Percentiles rank a stretch among this genome's conserved stretches.
Conservation (phyloP, 1,140 invertebrate species). For the Zaprionus lachaisei region DNA sequence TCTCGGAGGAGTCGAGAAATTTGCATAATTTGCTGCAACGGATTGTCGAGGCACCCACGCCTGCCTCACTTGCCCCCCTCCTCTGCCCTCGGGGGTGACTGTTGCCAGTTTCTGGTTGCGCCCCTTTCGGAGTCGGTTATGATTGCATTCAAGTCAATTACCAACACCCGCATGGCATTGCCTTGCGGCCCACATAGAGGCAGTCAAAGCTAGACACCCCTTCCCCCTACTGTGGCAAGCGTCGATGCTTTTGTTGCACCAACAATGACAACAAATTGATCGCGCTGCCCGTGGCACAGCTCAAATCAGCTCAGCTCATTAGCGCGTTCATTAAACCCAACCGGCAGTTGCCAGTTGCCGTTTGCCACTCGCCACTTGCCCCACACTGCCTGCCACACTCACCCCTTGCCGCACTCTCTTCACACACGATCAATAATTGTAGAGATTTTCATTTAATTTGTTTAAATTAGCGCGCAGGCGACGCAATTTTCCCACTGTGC, state of each 20-base stretch:
- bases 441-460: constrained; percentile 77
- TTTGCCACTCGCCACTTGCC: constrained; percentile 14
- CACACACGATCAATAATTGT: constrained; percentile 71
- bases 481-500: constrained; percentile 54
- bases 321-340: constrained; percentile 67
- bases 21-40: constrained; percentile 74
- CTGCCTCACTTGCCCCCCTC: constrained; percentile 24
- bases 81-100: constrained; percentile 23
- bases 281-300: constrained; percentile 23
- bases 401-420: constrained; percentile 10
- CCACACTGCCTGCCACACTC: neutral
- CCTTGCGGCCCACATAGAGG: constrained; percentile 36
- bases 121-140: constrained; percentile 38
- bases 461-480: constrained; percentile 67
- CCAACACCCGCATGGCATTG: constrained; percentile 49
- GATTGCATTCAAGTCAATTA: constrained; percentile 54
- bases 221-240: neutral
- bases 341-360: constrained; percentile 1
- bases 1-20: constrained; percentile 57
- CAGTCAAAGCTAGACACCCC: neutral
- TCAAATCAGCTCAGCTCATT: constrained; percentile 54
- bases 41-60: constrained; percentile 56
- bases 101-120: constrained; percentile 31
- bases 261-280: constrained; percentile 81
- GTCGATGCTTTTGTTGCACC: constrained; percentile 52